Percentiles rank a stretch among this genome's conserved stretches.
phyloP scores from a whole-genome alignment of 2,797 vertebrate genomes.

The Monodelphis domestica region DNA sequence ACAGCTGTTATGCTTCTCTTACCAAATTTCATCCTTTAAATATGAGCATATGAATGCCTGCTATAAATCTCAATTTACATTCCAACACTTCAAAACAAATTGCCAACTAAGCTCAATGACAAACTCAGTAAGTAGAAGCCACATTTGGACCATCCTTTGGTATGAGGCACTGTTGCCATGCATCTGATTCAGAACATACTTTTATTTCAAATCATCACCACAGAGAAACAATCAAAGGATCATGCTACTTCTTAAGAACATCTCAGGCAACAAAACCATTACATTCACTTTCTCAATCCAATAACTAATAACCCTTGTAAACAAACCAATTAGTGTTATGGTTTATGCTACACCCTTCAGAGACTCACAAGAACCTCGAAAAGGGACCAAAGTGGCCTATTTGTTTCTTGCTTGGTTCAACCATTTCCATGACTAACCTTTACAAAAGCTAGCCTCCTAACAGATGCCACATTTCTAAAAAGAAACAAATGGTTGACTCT shows the following conservation, averaged over 20 bases:
- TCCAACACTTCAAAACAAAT: conserved; percentile 2
- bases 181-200: neutral
- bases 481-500: neutral
- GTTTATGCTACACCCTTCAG: neutral
- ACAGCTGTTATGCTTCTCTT: conserved; percentile 24
- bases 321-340: neutral
- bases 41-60: neutral
- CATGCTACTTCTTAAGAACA: neutral
- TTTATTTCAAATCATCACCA: neutral
- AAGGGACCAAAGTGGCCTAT: neutral
- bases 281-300: neutral
- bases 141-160: neutral
- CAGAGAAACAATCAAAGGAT: neutral
- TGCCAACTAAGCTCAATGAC: neutral
- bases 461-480: neutral
- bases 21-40: neutral
- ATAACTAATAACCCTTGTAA: neutral
- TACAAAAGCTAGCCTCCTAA: neutral
- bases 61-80: conserved; percentile 3
- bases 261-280: neutral
- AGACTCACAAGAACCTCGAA: neutral
- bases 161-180: neutral
- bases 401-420: conserved; percentile 3
- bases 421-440: neutral
- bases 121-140: neutral